Percentiles rank a stretch among this genome's conserved stretches.
Evolutionary conservation across 2,888 invertebrate species (phyloP).

Genomic region (Lasius platythorax): DNA sequence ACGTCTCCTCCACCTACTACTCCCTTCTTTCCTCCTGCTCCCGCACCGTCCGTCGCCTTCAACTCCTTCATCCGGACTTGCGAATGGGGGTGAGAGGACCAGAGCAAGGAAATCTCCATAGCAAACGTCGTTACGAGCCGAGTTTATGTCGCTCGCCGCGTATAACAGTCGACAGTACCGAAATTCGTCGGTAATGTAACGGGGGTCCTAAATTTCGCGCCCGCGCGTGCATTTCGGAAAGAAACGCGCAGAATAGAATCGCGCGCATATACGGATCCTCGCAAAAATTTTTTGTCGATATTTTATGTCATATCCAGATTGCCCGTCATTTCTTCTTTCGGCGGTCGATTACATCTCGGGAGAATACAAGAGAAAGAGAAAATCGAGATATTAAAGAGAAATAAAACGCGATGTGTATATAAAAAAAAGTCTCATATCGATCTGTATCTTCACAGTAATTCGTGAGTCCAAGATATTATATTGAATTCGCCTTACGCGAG

Average conservation of each 20-base stretch:
- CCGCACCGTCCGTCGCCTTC: constrained; percentile 44
- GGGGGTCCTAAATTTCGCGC: constrained; percentile 71
- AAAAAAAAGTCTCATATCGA: not conserved
- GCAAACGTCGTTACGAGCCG: constrained; percentile 80
- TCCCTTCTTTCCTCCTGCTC: constrained; percentile 51
- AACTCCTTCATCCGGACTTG: constrained; percentile 70
- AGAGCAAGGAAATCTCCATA: constrained; percentile 79
- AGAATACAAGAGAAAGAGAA: not conserved
- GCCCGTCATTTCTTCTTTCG: not conserved
- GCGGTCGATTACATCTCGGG: constrained; percentile 7
- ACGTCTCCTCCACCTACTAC: constrained; percentile 66
- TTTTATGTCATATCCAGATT: constrained; percentile 49
- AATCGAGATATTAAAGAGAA: not conserved
- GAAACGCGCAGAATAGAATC: constrained; percentile 60
- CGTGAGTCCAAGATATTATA: not conserved
- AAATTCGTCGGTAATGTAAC: constrained; percentile 75
- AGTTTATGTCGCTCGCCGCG: constrained; percentile 79
- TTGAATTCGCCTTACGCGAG: not conserved
- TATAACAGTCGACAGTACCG: constrained; percentile 74
- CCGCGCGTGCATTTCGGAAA: constrained; percentile 51
- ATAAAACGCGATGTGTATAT: not conserved
- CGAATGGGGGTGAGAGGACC: constrained; percentile 69
- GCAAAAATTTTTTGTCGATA: constrained; percentile 56
- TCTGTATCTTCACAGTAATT: not conserved
- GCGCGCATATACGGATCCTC: constrained; percentile 20